These are phyloP conservation scores for Mixornis gularis DNA, from an alignment of 2,113 vertebrate species.

Conservation along the genomic window DNA sequence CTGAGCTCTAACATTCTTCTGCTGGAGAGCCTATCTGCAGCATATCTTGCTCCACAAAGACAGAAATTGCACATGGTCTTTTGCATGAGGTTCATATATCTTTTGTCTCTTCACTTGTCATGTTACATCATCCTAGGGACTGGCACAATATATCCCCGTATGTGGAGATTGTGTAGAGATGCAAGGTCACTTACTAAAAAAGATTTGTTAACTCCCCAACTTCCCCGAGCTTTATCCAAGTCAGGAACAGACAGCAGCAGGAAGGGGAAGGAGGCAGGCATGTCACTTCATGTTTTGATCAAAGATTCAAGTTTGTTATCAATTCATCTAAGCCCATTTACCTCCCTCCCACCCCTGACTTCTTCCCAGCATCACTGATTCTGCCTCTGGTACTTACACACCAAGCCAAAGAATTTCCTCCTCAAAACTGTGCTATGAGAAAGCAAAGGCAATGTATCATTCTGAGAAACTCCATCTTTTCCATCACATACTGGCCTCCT, in stretches of 20 bases:
- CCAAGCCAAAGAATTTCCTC: neutral
- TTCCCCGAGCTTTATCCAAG: neutral
- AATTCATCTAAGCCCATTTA: conserved; percentile 19
- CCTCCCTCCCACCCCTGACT: neutral
- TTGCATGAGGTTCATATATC: neutral
- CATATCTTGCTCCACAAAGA: neutral
- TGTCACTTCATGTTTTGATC: conserved; percentile 30
- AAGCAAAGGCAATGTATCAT: neutral
- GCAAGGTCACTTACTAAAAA: neutral
- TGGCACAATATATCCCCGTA: neutral
- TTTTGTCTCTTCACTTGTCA: neutral
- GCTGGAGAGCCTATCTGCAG: neutral
- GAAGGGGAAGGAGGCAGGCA: neutral
- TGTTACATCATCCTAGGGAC: neutral
- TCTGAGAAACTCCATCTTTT: neutral
- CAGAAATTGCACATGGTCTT: neutral
- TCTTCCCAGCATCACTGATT: conserved; percentile 12
- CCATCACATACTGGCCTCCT: neutral
- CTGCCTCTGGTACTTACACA: neutral
- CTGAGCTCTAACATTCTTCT: neutral
- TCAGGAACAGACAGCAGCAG: neutral
- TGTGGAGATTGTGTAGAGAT: neutral
- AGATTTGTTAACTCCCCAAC: neutral
- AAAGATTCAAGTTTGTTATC: conserved; percentile 14
- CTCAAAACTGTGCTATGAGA: neutral